Evolutionary conservation across 2,888 invertebrate genomes (phyloP), one percentile per base, ranked within the genome.

Genomic region (Nymphalis c-album): DNA sequence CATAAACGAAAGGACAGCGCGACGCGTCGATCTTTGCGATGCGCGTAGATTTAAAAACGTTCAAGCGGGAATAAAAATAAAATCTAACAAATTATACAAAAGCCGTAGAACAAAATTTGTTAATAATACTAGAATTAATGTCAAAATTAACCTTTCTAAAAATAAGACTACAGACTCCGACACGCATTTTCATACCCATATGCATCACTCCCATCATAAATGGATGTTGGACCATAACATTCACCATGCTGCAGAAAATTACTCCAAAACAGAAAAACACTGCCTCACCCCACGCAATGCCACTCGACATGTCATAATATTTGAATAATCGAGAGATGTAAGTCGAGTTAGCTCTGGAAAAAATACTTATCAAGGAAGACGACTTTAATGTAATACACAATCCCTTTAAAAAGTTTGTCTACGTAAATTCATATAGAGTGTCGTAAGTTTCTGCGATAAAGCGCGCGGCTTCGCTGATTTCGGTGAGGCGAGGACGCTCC

Each of bases 101-200:
- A n/a, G n/a, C n/a, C n/a, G n/a, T n/a, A n/a, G n/a, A n/a, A n/a
- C n/a, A n/a, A n/a, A n/a, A n/a, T n/a, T n/a, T n/a, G n/a, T n/a
- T n/a, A n/a, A n/a, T n/a, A 40, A 40, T 40, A 13, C 0, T 13
- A 40, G 13, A 45, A 17, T 60, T n/a, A 18, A 64, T 40, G 3
- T 35, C 48, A 40, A 50, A 10, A 7, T n/a, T 48, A 40, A 96
- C 97, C 94, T 98, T 98, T 89, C 97, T 94, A 79, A 97, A 98
- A 75, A 98, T 94, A 13, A 98, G 86, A 59, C 97, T 96, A 81
- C 97, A 97, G 61, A 96, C 94, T 0, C 97, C 96, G 0, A 97
- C 94, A 71, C 97, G 93, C 77, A 97, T 94, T 82, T 95, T 94
- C 95, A 97, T 96, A 3, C 97, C 97, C 59, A 96, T 93, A 75